These are phyloP conservation scores for Mohoua ochrocephala DNA, from an alignment of 2,113 vertebrate species.

Conservation along the genomic window DNA sequence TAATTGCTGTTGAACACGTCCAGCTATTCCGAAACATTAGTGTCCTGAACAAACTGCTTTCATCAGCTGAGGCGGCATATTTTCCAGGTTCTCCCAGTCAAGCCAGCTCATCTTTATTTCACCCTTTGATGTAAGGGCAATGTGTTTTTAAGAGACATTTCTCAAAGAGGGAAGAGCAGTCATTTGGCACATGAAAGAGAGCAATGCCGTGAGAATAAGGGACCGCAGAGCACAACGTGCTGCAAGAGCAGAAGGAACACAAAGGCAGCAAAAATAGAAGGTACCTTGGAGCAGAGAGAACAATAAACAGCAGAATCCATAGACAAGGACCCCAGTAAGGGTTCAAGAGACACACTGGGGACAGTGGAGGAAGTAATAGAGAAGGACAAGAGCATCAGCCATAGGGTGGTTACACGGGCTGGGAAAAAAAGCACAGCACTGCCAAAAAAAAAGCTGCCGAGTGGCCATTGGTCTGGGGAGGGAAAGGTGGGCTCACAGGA, in stretches of 20 bases:
- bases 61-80: background rate
- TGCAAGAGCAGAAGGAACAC: background rate
- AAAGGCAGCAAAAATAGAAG: background rate
- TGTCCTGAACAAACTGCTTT: background rate
- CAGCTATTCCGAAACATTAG: background rate
- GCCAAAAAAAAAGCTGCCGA: background rate
- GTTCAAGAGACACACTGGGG: background rate
- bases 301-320: background rate
- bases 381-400: background rate
- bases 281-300: background rate
- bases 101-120: constrained; percentile 2
- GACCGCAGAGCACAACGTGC: background rate
- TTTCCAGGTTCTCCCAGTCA: constrained; percentile 4
- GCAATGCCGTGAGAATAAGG: background rate
- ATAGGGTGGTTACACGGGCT: background rate
- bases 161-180: background rate
- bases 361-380: background rate
- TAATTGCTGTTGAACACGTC: fast-evolving
- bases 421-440: background rate
- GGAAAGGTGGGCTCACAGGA: background rate
- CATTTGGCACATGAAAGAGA: constrained; percentile 26
- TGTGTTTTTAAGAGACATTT: constrained; percentile 2
- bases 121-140: constrained; percentile 23
- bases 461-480: background rate
- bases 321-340: background rate